phyloP scores from a whole-genome alignment of 2,113 vertebrate species.

The Zosterops japonicus region DNA sequence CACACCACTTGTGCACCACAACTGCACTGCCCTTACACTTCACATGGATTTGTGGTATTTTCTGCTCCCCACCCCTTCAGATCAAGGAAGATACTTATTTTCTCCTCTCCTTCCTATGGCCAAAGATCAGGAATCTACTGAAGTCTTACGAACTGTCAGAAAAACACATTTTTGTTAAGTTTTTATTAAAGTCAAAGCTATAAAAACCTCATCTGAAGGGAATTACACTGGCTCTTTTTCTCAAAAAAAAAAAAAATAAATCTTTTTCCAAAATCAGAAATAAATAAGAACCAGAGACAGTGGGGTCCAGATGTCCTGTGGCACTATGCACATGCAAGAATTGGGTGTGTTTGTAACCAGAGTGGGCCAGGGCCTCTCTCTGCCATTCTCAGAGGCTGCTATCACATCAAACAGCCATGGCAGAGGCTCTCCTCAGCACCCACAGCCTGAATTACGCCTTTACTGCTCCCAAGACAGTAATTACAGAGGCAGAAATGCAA shows the following conservation, averaged over 20 bases:
- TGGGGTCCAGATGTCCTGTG: neutral
- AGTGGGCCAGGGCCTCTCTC: neutral
- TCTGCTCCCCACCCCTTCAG: neutral
- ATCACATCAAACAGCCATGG: fast-evolving
- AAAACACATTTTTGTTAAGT: neutral
- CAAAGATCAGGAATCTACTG: neutral
- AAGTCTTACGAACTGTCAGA: neutral
- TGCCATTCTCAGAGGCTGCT: neutral
- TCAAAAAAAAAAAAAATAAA: neutral
- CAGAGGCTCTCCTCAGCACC: neutral
- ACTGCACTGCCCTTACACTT: neutral
- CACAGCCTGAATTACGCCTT: conserved; percentile 47
- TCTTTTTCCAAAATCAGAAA: neutral
- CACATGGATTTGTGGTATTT: neutral
- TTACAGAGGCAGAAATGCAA: conserved; percentile 44
- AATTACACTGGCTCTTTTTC: neutral
- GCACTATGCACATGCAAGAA: neutral
- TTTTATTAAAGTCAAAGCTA: neutral
- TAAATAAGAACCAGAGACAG: neutral
- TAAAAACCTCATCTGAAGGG: neutral
- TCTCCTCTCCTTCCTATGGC: neutral
- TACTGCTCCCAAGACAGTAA: conserved; percentile 48
- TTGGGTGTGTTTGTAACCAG: fast-evolving
- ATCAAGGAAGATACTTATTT: neutral
- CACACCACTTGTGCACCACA: neutral